These are phyloP conservation scores for Parascotia fuliginaria DNA, from an alignment of 2,888 invertebrate genomes.

Conservation along the genomic window DNA sequence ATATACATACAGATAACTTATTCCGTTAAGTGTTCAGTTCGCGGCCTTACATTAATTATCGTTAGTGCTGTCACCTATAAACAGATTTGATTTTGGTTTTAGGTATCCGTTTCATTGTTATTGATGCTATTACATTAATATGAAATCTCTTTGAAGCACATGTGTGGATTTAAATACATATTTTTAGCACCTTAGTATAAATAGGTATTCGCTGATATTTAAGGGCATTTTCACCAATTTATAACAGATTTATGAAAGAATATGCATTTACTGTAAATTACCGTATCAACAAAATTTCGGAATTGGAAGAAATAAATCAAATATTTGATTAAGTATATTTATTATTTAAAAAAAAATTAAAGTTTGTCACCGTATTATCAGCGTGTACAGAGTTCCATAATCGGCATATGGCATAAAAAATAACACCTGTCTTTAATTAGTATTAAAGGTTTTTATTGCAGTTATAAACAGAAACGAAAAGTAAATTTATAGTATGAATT, in stretches of 20 bases:
- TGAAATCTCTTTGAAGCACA: slow-evolving; percentile 28
- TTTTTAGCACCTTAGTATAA: slow-evolving; percentile 31
- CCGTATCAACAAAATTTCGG: too few species aligned
- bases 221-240: too few species aligned
- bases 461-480: slow-evolving; percentile 19
- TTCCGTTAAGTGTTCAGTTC: background rate
- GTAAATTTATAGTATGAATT: slow-evolving; percentile 30
- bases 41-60: slow-evolving; percentile 6
- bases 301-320: too few species aligned
- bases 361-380: too few species aligned
- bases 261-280: too few species aligned
- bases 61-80: slow-evolving; percentile 7
- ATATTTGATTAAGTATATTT: too few species aligned
- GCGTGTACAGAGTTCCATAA: background rate
- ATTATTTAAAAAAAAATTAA: too few species aligned
- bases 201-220: slow-evolving; percentile 28
- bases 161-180: slow-evolving; percentile 35
- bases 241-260: too few species aligned
- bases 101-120: slow-evolving; percentile 26
- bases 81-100: slow-evolving; percentile 30
- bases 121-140: slow-evolving; percentile 23
- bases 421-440: slow-evolving; percentile 30
- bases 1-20: too few species aligned
- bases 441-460: slow-evolving; percentile 33
- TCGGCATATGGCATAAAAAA: slow-evolving; percentile 21